Percentiles rank a stretch among this genome's conserved stretches.
Evolutionary conservation across 2,797 vertebrate species (phyloP).

Genomic region (Crenichthys baileyi): DNA sequence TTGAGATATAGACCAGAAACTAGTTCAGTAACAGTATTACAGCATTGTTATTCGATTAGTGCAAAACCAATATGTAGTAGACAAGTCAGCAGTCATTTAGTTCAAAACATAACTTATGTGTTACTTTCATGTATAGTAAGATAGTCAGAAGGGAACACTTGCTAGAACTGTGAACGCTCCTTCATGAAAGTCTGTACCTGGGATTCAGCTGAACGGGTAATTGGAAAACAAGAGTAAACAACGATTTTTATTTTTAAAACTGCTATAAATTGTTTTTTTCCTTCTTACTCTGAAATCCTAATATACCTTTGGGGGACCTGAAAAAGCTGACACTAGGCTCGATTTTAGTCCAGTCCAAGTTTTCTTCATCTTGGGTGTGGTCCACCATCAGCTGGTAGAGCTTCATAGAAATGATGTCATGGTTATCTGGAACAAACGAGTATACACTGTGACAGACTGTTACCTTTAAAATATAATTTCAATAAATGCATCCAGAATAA

Average conservation of each 20-base stretch:
- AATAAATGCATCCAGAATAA: neutral
- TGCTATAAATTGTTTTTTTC: neutral
- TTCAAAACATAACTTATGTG: neutral
- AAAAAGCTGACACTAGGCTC: constrained; percentile 94
- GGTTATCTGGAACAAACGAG: constrained; percentile 86
- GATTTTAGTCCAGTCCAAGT: constrained; percentile 96
- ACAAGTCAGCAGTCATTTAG: neutral
- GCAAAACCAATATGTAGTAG: neutral
- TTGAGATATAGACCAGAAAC: neutral
- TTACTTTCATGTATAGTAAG: neutral
- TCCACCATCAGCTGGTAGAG: constrained; percentile 98
- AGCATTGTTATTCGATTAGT: neutral
- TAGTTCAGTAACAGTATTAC: neutral
- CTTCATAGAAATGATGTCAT: constrained; percentile 98
- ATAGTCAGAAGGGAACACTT: too few relatives aligned
- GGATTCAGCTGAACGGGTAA: neutral
- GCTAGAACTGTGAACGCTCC: neutral
- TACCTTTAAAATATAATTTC: neutral
- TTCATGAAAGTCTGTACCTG: neutral
- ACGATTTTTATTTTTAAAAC: neutral
- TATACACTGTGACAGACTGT: neutral
- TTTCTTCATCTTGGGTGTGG: constrained; percentile 92
- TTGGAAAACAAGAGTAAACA: neutral
- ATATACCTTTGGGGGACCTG: constrained; percentile 94
- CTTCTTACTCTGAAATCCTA: neutral